Percentiles rank a stretch among this genome's conserved stretches.
phyloP scores from a whole-genome alignment of 2,888 invertebrate genomes.

The Fissipunctia ypsillon region DNA sequence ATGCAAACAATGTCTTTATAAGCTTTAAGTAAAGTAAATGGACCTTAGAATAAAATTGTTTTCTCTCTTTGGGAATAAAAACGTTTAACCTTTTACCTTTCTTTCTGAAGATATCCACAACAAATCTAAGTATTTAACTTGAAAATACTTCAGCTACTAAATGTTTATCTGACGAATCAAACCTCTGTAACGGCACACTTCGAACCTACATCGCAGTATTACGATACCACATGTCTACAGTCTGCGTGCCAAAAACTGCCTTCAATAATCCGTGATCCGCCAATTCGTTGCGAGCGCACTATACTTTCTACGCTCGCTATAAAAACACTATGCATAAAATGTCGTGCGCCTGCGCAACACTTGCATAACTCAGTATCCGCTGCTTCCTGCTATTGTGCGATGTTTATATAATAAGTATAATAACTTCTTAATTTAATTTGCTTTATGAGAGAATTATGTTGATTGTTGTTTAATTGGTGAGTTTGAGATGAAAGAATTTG shows the following conservation, averaged over 20 bases:
- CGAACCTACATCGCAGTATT: too few relatives aligned
- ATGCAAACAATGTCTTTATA: neutral
- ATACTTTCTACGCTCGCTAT: slow-evolving; percentile 59
- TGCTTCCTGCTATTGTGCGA: slow-evolving; percentile 61
- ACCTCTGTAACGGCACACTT: neutral
- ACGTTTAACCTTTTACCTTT: neutral
- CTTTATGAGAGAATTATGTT: slow-evolving; percentile 50
- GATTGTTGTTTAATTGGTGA: slow-evolving; percentile 40
- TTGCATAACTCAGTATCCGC: slow-evolving; percentile 52
- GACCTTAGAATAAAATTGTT: too few relatives aligned
- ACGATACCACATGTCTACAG: slow-evolving; percentile 21
- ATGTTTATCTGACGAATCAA: neutral
- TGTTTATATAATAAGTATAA: slow-evolving; percentile 52
- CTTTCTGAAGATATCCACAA: neutral
- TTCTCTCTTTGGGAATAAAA: neutral
- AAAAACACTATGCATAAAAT: slow-evolving; percentile 62
- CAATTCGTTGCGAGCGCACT: slow-evolving; percentile 54
- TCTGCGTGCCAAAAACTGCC: slow-evolving; percentile 41
- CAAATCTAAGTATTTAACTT: neutral
- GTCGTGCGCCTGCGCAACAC: slow-evolving; percentile 55
- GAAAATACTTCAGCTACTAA: neutral
- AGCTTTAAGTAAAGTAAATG: neutral
- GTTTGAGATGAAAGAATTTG: slow-evolving; percentile 31
- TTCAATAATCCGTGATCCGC: slow-evolving; percentile 37
- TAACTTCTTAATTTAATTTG: slow-evolving; percentile 55